Evolutionary conservation across 2,888 invertebrate species (phyloP).

Genomic region (Hirudinaria manillensis): DNA sequence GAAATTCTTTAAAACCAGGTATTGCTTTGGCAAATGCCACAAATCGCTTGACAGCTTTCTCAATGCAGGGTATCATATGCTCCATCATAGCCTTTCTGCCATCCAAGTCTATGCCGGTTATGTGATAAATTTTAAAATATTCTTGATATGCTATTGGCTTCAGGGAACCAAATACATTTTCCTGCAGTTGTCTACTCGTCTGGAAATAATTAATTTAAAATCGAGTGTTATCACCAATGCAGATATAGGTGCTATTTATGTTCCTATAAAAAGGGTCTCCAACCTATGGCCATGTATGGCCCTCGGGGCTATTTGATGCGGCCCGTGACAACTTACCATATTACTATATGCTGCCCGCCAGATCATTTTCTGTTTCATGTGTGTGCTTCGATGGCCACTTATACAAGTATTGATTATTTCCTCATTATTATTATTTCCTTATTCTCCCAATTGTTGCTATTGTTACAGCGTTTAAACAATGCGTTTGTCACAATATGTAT

Average conservation of each 20-base stretch:
- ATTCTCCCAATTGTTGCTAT: no score
- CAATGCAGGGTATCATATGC: slow-evolving; percentile 44
- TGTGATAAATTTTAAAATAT: slow-evolving; percentile 46
- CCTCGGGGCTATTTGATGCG: no score
- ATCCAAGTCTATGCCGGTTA: slow-evolving; percentile 49
- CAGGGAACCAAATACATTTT: slow-evolving; percentile 47
- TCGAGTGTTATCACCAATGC: background rate
- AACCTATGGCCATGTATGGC: no score
- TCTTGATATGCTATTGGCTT: slow-evolving; percentile 45
- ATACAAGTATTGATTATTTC: no score
- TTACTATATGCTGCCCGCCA: no score
- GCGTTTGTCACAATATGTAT: no score
- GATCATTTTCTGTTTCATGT: no score
- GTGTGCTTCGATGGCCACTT: no score
- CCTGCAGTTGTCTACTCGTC: slow-evolving; percentile 44
- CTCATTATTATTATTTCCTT: no score
- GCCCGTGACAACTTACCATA: no score
- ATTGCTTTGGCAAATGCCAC: slow-evolving; percentile 47
- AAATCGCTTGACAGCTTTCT: slow-evolving; percentile 44
- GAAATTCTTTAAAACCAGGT: slow-evolving; percentile 48
- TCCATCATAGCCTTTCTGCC: slow-evolving; percentile 44
- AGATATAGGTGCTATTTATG: background rate
- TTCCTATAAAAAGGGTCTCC: no score
- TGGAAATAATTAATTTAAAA: slow-evolving; percentile 32
- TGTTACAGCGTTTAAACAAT: no score